Evolutionary conservation across 2,888 invertebrate genomes (phyloP).

Genomic region (Leptogaster cylindrica): DNA sequence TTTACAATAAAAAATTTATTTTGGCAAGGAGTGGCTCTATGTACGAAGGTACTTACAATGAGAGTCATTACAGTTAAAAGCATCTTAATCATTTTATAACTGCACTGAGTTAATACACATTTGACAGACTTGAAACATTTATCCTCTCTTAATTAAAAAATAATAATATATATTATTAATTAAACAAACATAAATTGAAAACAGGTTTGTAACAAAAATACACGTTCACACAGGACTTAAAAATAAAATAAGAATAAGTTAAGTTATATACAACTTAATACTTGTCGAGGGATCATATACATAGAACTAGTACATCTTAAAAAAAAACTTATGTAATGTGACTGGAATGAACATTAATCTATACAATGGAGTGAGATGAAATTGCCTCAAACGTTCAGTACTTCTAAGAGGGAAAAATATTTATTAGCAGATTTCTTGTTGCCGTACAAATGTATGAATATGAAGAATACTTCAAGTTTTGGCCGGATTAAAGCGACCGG

Average conservation of each 20-base stretch:
- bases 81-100: conserved; percentile 41
- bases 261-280: conserved; percentile 46
- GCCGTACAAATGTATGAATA: not conserved
- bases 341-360: conserved; percentile 45
- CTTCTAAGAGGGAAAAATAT: too few species aligned
- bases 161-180: too few species aligned
- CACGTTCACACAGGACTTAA: conserved; percentile 44
- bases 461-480: conserved; percentile 2
- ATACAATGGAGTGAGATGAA: conserved; percentile 31
- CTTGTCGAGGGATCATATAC: conserved; percentile 34
- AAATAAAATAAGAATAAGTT: conserved; percentile 44
- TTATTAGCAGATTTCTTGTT: too few species aligned
- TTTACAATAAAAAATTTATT: conserved; percentile 43
- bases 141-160: conserved; percentile 41
- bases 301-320: conserved; percentile 7
- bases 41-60: conserved; percentile 27
- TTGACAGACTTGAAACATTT: conserved; percentile 38
- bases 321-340: conserved; percentile 29
- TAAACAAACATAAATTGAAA: conserved; percentile 35
- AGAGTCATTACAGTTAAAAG: conserved; percentile 30
- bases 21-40: conserved; percentile 44
- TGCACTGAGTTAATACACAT: conserved; percentile 21
- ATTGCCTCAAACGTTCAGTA: too few species aligned
- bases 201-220: conserved; percentile 42
- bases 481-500: conserved; percentile 18